These are phyloP conservation scores for Alviniconcha strummeri DNA, from an alignment of 2,888 invertebrate species.

Conservation along the genomic window DNA sequence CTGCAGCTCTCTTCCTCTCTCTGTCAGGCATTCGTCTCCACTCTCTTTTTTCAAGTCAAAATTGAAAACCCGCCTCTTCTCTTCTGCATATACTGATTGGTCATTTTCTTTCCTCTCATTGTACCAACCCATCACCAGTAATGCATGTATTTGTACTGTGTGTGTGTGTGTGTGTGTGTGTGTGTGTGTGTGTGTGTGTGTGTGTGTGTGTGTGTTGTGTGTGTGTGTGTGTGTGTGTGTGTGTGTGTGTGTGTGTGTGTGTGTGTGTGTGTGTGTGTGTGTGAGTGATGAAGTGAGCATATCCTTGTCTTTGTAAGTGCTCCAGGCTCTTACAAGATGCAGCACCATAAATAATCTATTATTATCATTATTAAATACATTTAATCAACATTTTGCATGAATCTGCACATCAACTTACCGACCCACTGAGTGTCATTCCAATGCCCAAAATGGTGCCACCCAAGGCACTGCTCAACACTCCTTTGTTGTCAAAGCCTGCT, in stretches of 20 bases:
- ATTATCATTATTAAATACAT: not conserved
- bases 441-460: slow-evolving; percentile 61
- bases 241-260: not conserved
- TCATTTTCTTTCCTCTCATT: not conserved
- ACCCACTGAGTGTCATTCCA: slow-evolving; percentile 66
- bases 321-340: not conserved
- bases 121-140: not conserved
- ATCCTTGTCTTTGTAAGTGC: not conserved
- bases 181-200: not conserved
- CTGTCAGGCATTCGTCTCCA: too few relatives aligned
- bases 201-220: slow-evolving; percentile 1
- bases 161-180: slow-evolving; percentile 1
- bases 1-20: too few relatives aligned
- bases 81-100: not conserved
- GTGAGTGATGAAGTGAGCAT: not conserved
- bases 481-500: slow-evolving; percentile 53
- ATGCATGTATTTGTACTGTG: not conserved
- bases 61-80: not conserved
- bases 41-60: not conserved
- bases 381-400: not conserved
- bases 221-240: not conserved
- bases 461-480: slow-evolving; percentile 51
- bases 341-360: not conserved
- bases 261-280: slow-evolving; percentile 1
- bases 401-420: not conserved